Conservation (phyloP, 2,888 invertebrate genomes). For the Perithous albicinctus region DNA sequence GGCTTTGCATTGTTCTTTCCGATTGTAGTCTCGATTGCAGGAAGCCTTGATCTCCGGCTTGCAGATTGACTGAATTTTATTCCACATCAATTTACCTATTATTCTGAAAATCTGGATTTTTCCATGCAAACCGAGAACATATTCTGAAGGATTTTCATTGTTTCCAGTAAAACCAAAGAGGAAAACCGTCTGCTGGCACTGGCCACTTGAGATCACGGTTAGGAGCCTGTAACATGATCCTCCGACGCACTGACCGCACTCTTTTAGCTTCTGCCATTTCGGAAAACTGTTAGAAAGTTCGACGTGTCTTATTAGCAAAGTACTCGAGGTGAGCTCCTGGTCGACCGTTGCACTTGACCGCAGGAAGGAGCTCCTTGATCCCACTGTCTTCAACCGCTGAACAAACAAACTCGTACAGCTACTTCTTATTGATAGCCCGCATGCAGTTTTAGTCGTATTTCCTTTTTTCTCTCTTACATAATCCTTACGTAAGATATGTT, state of each 20-base stretch:
- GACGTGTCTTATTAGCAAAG: slow-evolving; percentile 76
- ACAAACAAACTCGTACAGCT: slow-evolving; percentile 58
- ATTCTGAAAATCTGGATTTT: background rate
- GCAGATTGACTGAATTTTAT: no score
- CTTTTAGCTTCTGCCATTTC: slow-evolving; percentile 67
- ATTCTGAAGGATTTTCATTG: slow-evolving; percentile 28
- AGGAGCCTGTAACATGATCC: slow-evolving; percentile 72
- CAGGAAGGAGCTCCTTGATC: slow-evolving; percentile 66
- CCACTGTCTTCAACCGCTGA: slow-evolving; percentile 63
- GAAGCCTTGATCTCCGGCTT: background rate
- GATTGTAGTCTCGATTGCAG: background rate
- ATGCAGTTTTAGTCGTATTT: background rate
- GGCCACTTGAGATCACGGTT: slow-evolving; percentile 38
- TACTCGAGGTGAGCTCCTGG: slow-evolving; percentile 68
- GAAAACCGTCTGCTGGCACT: slow-evolving; percentile 23
- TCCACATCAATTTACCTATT: background rate
- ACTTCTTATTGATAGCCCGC: slow-evolving; percentile 1
- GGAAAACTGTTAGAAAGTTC: slow-evolving; percentile 55
- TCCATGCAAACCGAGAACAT: background rate
- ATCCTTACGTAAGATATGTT: background rate
- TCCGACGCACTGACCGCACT: slow-evolving; percentile 72
- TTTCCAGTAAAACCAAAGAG: slow-evolving; percentile 12
- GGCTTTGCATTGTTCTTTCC: background rate
- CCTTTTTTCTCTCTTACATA: background rate
- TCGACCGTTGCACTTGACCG: slow-evolving; percentile 77